Percentiles rank a stretch among this genome's conserved stretches.
These are phyloP conservation scores for Rhabdomys dilectus DNA, from an alignment of 2,113 vertebrate species.

Conservation along the genomic window DNA sequence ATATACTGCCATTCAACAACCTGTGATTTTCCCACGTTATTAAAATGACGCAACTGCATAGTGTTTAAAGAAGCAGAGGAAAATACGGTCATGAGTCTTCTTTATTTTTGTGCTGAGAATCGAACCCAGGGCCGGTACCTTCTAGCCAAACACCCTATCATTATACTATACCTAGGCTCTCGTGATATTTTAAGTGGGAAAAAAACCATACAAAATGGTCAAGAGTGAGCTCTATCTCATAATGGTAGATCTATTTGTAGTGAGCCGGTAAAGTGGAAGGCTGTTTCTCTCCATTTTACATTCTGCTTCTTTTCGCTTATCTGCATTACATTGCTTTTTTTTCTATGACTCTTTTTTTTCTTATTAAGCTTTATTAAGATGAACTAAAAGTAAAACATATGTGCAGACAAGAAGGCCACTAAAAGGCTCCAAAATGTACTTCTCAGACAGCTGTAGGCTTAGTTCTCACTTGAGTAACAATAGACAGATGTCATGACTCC, in stretches of 20 bases:
- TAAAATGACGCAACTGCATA: constrained; percentile 18
- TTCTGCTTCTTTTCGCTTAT: background rate
- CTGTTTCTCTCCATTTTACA: background rate
- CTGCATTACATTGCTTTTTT: background rate
- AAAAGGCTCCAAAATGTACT: constrained; percentile 20
- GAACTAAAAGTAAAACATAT: background rate
- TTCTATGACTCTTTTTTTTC: background rate
- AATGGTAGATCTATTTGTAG: background rate
- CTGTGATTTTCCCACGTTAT: background rate
- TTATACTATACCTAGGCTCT: background rate
- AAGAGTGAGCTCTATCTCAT: background rate
- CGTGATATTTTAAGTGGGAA: background rate
- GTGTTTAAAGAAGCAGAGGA: background rate
- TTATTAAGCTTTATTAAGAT: background rate
- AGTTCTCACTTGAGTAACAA: background rate
- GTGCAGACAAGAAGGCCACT: background rate
- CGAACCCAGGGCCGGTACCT: background rate
- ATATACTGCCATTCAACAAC: background rate
- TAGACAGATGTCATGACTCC: background rate
- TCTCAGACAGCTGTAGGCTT: background rate
- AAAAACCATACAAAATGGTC: constrained; percentile 19
- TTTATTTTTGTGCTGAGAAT: background rate
- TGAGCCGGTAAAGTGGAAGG: background rate
- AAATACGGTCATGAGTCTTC: constrained; percentile 1
- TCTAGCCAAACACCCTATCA: background rate